These are phyloP conservation scores for Dipodomys ordii DNA, from an alignment of 2,113 vertebrate species.

Conservation along the genomic window DNA sequence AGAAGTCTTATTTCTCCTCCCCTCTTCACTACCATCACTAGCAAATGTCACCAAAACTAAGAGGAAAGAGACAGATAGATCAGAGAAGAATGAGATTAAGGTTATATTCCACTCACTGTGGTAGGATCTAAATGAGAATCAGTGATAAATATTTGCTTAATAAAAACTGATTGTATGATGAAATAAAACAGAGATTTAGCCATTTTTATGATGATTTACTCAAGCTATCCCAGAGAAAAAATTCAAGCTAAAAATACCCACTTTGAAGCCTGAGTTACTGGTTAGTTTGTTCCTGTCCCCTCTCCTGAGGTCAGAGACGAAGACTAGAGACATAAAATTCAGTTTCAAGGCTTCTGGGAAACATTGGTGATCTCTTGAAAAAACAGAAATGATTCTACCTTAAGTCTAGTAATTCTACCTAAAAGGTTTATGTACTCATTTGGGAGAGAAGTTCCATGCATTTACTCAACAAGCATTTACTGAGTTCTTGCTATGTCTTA, in stretches of 20 bases:
- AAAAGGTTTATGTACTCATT: background rate
- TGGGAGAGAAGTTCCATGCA: background rate
- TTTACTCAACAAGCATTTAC: background rate
- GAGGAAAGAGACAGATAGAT: background rate
- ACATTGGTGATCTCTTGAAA: slow-evolving; percentile 29
- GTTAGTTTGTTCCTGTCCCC: background rate
- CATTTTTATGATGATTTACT: slow-evolving; percentile 33
- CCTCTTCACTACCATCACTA: background rate
- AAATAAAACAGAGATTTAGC: background rate
- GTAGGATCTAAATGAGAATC: slow-evolving; percentile 40
- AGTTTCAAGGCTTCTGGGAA: background rate
- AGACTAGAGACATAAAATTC: background rate
- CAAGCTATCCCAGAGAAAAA: background rate
- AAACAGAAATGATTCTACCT: slow-evolving; percentile 2
- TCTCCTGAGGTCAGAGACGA: background rate
- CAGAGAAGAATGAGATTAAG: slow-evolving; percentile 14
- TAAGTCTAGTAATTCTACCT: background rate
- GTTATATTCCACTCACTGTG: background rate
- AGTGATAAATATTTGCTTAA: background rate
- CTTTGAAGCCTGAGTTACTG: background rate
- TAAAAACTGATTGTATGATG: background rate
- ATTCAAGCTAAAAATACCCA: background rate
- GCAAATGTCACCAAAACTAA: background rate
- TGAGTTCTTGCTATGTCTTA: background rate
- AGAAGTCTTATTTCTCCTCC: slow-evolving; percentile 18